A percentile compares a stretch with the other conserved stretches of the same genome.
Evolutionary conservation across 35 echinoderm and acorn worm genomes (phyloP).

Genomic region (Holothuria glaberrima): DNA sequence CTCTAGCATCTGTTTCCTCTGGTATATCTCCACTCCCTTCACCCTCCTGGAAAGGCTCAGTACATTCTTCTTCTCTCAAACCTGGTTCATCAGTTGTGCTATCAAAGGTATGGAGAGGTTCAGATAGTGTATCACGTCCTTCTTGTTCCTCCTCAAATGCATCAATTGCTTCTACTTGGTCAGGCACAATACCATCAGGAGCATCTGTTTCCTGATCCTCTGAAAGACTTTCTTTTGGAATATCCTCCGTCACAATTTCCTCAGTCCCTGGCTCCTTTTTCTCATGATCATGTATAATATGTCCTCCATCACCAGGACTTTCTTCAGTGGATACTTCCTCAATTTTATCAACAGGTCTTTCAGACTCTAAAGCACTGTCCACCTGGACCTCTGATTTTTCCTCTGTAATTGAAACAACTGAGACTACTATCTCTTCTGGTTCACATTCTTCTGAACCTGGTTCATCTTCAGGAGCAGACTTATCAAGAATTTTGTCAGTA

Average conservation of each 20-base stretch:
- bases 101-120: not conserved
- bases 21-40: not conserved
- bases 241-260: not conserved
- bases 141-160: slow-evolving; percentile 1
- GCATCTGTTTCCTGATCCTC: slow-evolving; percentile 22
- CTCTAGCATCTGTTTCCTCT: not conserved
- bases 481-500: too few relatives aligned
- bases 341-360: too few relatives aligned
- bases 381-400: not conserved
- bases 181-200: not conserved
- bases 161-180: not conserved
- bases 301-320: not conserved
- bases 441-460: not conserved
- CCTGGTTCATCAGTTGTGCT: not conserved
- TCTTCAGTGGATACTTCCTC: too few relatives aligned
- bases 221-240: not conserved
- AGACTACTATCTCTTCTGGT: slow-evolving; percentile 18
- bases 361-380: too few relatives aligned
- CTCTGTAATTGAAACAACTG: not conserved
- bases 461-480: not conserved
- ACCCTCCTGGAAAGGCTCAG: not conserved
- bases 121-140: not conserved
- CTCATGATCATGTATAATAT: not conserved
- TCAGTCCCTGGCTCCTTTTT: not conserved
- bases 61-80: not conserved